Conservation (phyloP, 2,797 vertebrate species). For the Spinus pinus region DNA sequence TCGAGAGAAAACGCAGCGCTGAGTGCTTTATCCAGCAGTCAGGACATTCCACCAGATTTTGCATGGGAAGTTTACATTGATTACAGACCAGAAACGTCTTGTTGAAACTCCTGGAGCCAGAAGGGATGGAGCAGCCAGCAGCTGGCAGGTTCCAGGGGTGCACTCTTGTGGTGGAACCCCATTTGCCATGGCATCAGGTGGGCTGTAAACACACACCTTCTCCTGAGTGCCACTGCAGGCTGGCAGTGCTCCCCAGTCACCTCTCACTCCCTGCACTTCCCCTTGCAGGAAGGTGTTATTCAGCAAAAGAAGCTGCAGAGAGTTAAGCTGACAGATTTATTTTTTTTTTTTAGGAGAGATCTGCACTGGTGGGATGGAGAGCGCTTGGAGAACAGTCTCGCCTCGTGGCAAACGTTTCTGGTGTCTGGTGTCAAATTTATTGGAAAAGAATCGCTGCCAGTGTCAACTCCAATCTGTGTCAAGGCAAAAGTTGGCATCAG, state of each 20-base stretch:
- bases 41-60: not conserved
- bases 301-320: not conserved
- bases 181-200: not conserved
- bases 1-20: not conserved
- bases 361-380: not conserved
- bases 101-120: not conserved
- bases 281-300: not conserved
- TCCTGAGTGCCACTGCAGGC: not conserved
- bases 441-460: not conserved
- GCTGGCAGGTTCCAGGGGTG: not conserved
- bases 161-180: not conserved
- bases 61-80: constrained; percentile 13
- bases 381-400: not conserved
- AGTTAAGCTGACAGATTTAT: not conserved
- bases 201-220: not conserved
- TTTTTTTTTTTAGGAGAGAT: not conserved
- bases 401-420: not conserved
- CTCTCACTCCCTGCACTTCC: not conserved
- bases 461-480: constrained; percentile 1
- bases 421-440: not conserved
- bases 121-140: not conserved
- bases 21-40: not conserved
- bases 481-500: not conserved
- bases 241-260: not conserved
- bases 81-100: constrained; percentile 43